Conservation (phyloP, 2,113 vertebrate species). For the Alaudala cheleensis region DNA sequence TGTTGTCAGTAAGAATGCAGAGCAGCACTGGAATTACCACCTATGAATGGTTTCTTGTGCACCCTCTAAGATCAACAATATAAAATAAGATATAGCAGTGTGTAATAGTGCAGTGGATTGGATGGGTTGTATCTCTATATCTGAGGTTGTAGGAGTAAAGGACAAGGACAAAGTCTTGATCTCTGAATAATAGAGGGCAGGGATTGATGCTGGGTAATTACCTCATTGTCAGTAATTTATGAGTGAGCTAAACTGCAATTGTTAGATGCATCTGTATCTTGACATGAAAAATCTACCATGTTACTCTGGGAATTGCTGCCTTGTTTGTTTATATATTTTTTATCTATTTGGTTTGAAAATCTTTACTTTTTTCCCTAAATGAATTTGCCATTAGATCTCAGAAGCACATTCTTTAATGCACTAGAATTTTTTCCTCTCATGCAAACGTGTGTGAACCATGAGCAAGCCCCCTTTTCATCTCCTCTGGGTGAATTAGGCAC, state of each 20-base stretch:
- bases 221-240: conserved; percentile 25
- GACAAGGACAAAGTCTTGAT: background rate
- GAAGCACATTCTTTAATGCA: background rate
- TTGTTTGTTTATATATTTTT: background rate
- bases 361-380: background rate
- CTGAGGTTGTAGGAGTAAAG: background rate
- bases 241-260: background rate
- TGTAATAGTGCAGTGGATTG: background rate
- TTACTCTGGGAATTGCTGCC: background rate
- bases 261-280: background rate
- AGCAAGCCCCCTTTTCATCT: background rate
- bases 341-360: background rate
- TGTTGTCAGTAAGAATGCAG: background rate
- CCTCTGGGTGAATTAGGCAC: background rate
- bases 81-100: background rate
- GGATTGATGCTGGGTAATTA: background rate
- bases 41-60: background rate
- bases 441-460: background rate
- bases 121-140: background rate
- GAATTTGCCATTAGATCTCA: background rate
- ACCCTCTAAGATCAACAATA: background rate
- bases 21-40: background rate
- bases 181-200: background rate
- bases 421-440: background rate
- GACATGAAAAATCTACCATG: background rate